Evolutionary conservation across 2,888 invertebrate genomes (phyloP).

Genomic region (Merodon equestris): DNA sequence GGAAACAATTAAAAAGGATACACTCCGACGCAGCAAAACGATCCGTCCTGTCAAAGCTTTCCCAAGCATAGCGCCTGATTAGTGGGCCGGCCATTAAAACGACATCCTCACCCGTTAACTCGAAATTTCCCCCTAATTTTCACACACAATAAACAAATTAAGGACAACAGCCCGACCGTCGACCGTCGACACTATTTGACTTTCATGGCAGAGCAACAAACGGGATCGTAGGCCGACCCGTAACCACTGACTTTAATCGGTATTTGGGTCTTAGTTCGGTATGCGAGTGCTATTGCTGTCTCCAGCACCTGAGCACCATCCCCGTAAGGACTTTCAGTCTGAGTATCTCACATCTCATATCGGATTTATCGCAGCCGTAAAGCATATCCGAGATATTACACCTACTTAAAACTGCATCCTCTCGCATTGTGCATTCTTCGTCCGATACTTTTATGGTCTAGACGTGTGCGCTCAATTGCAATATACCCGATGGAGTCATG

Average conservation of each 20-base stretch:
- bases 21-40: too few relatives aligned
- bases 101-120: neutral
- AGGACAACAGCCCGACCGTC: neutral
- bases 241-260: too few relatives aligned
- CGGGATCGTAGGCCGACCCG: too few relatives aligned
- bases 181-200: neutral
- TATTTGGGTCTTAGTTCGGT: slow-evolving; percentile 1
- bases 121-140: slow-evolving; percentile 43
- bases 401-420: slow-evolving; percentile 12
- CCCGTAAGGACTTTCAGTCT: neutral
- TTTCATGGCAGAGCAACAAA: too few relatives aligned
- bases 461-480: slow-evolving; percentile 51
- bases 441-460: slow-evolving; percentile 43
- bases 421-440: slow-evolving; percentile 27
- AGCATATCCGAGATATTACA: slow-evolving; percentile 35
- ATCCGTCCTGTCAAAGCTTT: too few relatives aligned
- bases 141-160: slow-evolving; percentile 60
- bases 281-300: too few relatives aligned
- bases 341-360: neutral
- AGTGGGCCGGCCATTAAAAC: slow-evolving; percentile 18
- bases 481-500: neutral
- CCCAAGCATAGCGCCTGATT: slow-evolving; percentile 36
- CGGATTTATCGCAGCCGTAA: slow-evolving; percentile 46
- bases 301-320: too few relatives aligned
- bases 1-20: slow-evolving; percentile 45